These are phyloP conservation scores for Pristionchus fissidentatus DNA, from an alignment of 2,888 invertebrate species.

Conservation along the genomic window DNA sequence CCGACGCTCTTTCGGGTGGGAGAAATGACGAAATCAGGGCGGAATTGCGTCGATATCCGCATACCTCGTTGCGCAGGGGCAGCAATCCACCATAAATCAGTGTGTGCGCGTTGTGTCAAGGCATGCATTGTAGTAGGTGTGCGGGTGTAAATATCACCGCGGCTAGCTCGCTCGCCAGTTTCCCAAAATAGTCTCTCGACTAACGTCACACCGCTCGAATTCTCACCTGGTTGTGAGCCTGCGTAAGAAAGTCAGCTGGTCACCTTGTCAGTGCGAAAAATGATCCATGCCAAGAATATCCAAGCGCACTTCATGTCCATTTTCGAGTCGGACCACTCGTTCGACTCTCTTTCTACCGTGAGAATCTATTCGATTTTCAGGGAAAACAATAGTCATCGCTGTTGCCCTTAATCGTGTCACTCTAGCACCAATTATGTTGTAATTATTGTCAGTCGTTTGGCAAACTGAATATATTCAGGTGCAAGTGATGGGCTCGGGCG, in stretches of 20 bases:
- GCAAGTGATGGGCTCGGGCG: constrained; percentile 21
- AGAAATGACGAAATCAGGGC: too few relatives aligned
- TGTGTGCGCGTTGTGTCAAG: too few relatives aligned
- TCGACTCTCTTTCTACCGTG: constrained; percentile 7
- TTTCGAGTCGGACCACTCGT: not conserved
- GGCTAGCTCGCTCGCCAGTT: not conserved
- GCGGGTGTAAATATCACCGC: constrained; percentile 11
- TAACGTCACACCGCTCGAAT: constrained; percentile 18
- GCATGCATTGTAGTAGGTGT: not conserved
- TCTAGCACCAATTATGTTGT: not conserved
- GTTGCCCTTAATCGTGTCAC: not conserved
- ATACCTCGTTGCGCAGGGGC: too few relatives aligned
- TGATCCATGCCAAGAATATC: constrained; percentile 5
- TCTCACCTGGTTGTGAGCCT: constrained; percentile 24
- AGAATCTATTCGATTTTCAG: too few relatives aligned
- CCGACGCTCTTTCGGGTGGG: too few relatives aligned
- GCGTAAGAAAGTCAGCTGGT: too few relatives aligned
- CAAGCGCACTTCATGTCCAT: constrained; percentile 7
- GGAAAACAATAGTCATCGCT: too few relatives aligned
- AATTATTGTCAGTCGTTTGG: too few relatives aligned
- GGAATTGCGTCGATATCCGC: too few relatives aligned
- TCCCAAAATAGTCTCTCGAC: constrained; percentile 25
- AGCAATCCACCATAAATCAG: too few relatives aligned
- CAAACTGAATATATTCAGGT: too few relatives aligned
- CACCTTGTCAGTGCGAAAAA: constrained; percentile 1